Conservation (phyloP, 92 coral and sea anemone species). For the Meandrina meandrites region DNA sequence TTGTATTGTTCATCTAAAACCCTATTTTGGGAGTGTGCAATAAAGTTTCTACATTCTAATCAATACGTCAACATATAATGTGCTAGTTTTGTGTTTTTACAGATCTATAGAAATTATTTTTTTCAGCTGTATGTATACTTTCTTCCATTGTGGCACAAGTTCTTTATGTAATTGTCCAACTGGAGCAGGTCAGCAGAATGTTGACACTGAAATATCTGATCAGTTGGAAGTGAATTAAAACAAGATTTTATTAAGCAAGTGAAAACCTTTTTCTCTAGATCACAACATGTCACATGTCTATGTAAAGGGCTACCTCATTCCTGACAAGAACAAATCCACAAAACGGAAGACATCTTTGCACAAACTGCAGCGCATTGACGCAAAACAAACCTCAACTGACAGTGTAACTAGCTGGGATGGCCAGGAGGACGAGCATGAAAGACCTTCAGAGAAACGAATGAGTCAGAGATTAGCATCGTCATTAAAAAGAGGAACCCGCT, state of each 20-base stretch:
- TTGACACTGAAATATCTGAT: not conserved
- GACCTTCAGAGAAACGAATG: constrained; percentile 41
- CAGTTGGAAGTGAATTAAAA: not conserved
- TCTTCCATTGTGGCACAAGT: not conserved
- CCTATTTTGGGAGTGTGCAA: too few species aligned
- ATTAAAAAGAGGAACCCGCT: constrained; percentile 69
- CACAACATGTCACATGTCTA: constrained; percentile 84
- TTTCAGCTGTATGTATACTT: too few species aligned
- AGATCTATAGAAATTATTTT: too few species aligned
- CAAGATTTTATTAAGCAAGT: not conserved
- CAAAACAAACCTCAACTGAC: constrained; percentile 49
- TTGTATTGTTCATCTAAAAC: too few species aligned
- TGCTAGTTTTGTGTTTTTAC: too few species aligned
- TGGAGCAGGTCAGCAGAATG: not conserved
- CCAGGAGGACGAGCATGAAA: constrained; percentile 46
- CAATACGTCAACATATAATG: too few species aligned
- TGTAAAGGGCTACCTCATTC: constrained; percentile 82
- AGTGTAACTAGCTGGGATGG: constrained; percentile 57
- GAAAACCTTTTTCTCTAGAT: constrained; percentile 30
- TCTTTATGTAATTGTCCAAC: too few species aligned
- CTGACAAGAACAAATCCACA: constrained; percentile 75
- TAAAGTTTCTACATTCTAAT: too few species aligned
- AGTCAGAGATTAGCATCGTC: constrained; percentile 68
- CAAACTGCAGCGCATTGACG: constrained; percentile 52
- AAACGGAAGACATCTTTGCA: constrained; percentile 77